Evolutionary conservation across 2,797 vertebrate species (phyloP), one percentile per base, ranked within the genome.

Genomic region (Vireo griseus): DNA sequence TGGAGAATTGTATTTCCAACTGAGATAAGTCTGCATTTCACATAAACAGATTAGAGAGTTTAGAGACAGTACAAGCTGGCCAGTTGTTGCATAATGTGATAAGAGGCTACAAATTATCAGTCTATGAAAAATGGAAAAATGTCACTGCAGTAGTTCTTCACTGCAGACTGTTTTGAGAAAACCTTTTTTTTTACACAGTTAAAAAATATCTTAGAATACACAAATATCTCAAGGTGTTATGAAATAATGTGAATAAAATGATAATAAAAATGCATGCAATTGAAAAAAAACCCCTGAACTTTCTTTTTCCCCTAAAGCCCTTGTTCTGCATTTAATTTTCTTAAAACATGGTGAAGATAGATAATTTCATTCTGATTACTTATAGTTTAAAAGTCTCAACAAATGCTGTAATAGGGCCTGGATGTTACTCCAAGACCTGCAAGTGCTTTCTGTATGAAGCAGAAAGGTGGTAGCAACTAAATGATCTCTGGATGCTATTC

Each of bases 41-140:
- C 45, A 54, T 22, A 37, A 84, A 72, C 15, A 50, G 21, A 71
- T 58, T 50, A 75, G 11, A 42, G 40, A 84, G 24, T 57, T 75
- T 91, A 91, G 19, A 65, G 19, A 33, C 19, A 47, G 19, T 54
- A 54, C 24, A 79, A 87, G 25, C 24, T 65, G 55, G 16, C 4
- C 22, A 79, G 51, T 85, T 92, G n/a, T 68, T 62, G 87, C 81
- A 78, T 42, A 78, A 67, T 28, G 35, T 39, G n/a, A 72, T 11
- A n/a, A 45, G 13, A 78, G 10, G 13, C 26, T 45, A 78, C 14
- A 81, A 86, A 75, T 50, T 7, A 61, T 47, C 45, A 72, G 33
- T 12, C 11, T 29, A n/a, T 39, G 26, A 75, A 72, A 86, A 81
- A 11, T 4, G 15, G 22, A 35, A 86, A 92, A 84, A 65, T 26